Conservation (phyloP, 2,113 vertebrate species). For the Archocentrus centrarchus region DNA sequence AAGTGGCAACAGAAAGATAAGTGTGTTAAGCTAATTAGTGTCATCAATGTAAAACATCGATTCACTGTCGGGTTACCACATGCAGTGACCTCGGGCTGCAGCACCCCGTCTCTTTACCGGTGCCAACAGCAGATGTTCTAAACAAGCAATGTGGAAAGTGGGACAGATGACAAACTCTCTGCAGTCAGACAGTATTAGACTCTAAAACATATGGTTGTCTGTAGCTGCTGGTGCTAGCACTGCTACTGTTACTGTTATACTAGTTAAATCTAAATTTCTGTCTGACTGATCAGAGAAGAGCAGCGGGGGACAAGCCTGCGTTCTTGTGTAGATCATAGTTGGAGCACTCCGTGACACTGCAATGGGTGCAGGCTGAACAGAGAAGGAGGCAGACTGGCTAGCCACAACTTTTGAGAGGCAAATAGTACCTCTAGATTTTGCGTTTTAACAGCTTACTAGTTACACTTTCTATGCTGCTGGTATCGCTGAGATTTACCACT, state of each 20-base stretch:
- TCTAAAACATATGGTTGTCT: neutral
- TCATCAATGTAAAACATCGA: neutral
- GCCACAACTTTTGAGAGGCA: neutral
- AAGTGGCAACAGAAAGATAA: neutral
- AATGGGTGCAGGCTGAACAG: neutral
- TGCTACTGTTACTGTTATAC: neutral
- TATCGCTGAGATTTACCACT: neutral
- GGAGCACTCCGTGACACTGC: accelerated
- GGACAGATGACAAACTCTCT: neutral
- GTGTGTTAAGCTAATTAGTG: neutral
- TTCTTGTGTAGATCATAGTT: neutral
- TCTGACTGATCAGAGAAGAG: too few species aligned
- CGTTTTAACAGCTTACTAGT: neutral
- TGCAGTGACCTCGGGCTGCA: neutral
- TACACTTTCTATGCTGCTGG: neutral
- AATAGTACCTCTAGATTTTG: neutral
- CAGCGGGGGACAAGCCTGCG: accelerated
- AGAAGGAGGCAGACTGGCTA: neutral
- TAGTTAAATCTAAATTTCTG: neutral
- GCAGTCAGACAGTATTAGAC: neutral
- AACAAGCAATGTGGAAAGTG: neutral
- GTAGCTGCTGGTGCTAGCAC: neutral
- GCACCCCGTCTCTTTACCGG: neutral
- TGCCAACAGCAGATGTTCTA: neutral
- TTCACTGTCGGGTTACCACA: neutral